Evolutionary conservation across 2,888 invertebrate species (phyloP), one percentile per base, ranked within the genome.

Genomic region (Heliconius cydno): DNA sequence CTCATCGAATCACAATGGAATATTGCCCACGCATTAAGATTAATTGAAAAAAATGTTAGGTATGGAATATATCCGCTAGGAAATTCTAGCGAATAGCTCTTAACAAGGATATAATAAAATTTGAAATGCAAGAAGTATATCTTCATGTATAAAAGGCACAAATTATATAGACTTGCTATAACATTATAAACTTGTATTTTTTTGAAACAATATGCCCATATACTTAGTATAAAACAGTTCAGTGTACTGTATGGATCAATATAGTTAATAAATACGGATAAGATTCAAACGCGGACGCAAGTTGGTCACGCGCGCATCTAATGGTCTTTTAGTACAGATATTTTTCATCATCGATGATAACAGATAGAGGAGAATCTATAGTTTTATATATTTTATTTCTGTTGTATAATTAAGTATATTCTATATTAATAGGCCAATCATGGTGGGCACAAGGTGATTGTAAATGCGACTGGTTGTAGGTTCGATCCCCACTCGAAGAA

Each of bases 1-100:
- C 80, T 88, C 88, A 90, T 90, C 86, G 87, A 88, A 89, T 88
- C 87, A 92, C 91, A 92, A 92, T 92, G 88, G 91, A 87, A 87
- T 86, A 85, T 90, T 84, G 87, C 92, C 91, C 89, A 92, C 92
- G 90, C 91, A 77, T 83, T 82, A 84, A 85, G 82, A 84, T 85
- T 86, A 80, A 86, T 84, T 77, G 77, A 57, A 78, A 80, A 79
- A 81, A 80, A 71, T 41, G 13, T 79, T 82, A 78, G 80, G 71
- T 75, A 80, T 77, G 52, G 30, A 41, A 77, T 80, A 77, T 81
- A 83, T 82, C 82, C 81, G 81, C 80, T 72, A 80, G 76, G 78
- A 73, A 75, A 77, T 81, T 83, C 79, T 52, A 52, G 19, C 52
- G 19, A 22, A 22, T 52, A 19, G 19, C 19, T 19, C 5, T 52